Base-by-base conservation (phyloP, 2,888 invertebrate species). In the Apotomis capreana region DNA sequence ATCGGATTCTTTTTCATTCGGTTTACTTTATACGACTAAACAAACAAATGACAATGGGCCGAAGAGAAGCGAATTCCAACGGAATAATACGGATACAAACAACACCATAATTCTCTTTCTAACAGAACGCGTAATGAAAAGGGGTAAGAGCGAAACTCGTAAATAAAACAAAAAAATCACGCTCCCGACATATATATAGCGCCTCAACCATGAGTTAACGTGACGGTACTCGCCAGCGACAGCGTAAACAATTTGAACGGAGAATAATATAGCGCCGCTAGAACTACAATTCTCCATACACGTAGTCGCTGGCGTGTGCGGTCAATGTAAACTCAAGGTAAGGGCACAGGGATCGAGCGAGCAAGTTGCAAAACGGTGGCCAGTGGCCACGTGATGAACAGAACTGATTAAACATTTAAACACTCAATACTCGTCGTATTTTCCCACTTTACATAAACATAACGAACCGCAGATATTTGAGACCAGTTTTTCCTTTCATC, bases 161-260 rank as follows among this genome's bases (percentile, higher is more conserved):
- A 65, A 65, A 65, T 55, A 60, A 70, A 67, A 54, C 60, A 67
- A 60, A 70, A 60, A 64, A 55, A 37, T n/a, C 49, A 36, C n/a
- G 54, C 15, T 68, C 51, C 6, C 36, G 52, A 36, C 44, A 37
- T 46, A 52, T 46, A 70, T 58, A 60, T 65, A 55, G 26, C 26
- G 26, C 2, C 26, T 49, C 57, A 46, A 5, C 37, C 12, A 62
- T 15, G 49, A 26, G 26, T 26, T 26, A 26, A 26, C 26, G 26
- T 26, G 1, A 26, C 26, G 26, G 26, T 26, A 26, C 26, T 26
- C 26, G 26, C 26, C 2, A 26, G 26, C 26, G 26, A 26, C 26
- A 26, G 26, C 26, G 26, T 26, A 26, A 26, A 26, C 26, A 26
- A 26, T 26, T 26, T 26, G 26, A 26, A 26, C 26, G 26, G 26